Evolutionary conservation across 2,113 vertebrate genomes (phyloP).

Genomic region (Engystomops pustulosus): DNA sequence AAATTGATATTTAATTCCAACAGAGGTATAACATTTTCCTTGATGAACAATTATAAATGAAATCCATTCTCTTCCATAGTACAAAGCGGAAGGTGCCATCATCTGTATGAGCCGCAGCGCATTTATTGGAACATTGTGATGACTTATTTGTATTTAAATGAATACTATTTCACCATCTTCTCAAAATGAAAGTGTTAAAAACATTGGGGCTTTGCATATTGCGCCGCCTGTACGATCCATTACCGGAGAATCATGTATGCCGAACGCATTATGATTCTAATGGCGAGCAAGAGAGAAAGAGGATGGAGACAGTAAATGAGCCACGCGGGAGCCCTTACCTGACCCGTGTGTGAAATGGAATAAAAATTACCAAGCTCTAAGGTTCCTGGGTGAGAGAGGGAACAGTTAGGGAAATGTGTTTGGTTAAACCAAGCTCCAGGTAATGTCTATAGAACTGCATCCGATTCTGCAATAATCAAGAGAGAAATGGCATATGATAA

Average conservation of each 20-base stretch:
- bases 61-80: background rate
- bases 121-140: conserved; percentile 11
- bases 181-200: conserved; percentile 32
- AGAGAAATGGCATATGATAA: background rate
- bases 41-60: background rate
- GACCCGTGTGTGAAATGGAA: conserved; percentile 47
- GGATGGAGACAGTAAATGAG: conserved; percentile 37
- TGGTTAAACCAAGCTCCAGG: conserved; percentile 35
- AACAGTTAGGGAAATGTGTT: conserved; percentile 30
- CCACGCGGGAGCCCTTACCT: conserved; percentile 38
- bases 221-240: conserved; percentile 14
- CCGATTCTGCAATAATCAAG: background rate
- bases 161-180: conserved; percentile 27
- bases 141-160: conserved; percentile 5
- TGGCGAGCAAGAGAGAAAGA: conserved; percentile 21
- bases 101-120: background rate
- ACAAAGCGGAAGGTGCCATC: background rate
- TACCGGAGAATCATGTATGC: conserved; percentile 36
- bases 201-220: conserved; percentile 8
- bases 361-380: conserved; percentile 11
- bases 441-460: conserved; percentile 1
- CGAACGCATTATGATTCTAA: conserved; percentile 42
- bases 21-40: background rate
- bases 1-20: conserved; percentile 12
- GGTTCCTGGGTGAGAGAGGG: conserved; percentile 31